Evolutionary conservation across 2,797 vertebrate species (phyloP).

Genomic region (Echeneis naucrates): DNA sequence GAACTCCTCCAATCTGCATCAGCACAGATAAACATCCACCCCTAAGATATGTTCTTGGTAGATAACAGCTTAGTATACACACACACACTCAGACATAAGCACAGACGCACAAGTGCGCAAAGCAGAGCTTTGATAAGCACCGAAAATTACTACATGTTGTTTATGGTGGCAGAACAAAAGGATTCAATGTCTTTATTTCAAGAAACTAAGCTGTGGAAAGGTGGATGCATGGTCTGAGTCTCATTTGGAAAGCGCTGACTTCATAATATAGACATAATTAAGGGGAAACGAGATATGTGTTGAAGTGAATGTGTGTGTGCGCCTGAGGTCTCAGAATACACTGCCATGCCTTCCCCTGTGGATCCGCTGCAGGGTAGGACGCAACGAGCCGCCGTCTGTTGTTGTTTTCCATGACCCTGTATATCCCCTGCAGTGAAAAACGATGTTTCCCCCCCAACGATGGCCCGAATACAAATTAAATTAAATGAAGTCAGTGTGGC

Average conservation of each 20-base stretch:
- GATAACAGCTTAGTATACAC: constrained; percentile 73
- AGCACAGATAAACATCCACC: constrained; percentile 81
- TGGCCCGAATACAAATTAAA: constrained; percentile 85
- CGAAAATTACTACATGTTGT: constrained; percentile 80
- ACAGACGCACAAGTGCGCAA: constrained; percentile 45
- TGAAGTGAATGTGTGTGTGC: constrained; percentile 28
- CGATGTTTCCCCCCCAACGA: constrained; percentile 80
- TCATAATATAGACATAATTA: constrained; percentile 68
- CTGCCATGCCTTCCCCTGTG: constrained; percentile 44
- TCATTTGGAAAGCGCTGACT: constrained; percentile 65
- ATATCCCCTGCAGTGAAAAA: constrained; percentile 69
- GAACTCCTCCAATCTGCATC: constrained; percentile 77
- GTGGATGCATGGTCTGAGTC: constrained; percentile 64
- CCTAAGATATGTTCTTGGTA: constrained; percentile 79
- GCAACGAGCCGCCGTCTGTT: constrained; percentile 73
- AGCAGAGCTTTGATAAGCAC: constrained; percentile 76
- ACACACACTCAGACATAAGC: constrained; percentile 43
- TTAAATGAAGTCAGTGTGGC: constrained; percentile 82
- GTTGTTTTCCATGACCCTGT: constrained; percentile 76
- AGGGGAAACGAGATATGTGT: constrained; percentile 47
- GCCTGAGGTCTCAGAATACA: constrained; percentile 42
- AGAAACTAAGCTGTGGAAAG: constrained; percentile 74
- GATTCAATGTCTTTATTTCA: constrained; percentile 80
- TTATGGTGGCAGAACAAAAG: constrained; percentile 81
- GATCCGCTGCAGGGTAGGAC: constrained; percentile 50